Base-by-base conservation (phyloP, 2,888 invertebrate genomes). In the Hypercompe scribonia region DNA sequence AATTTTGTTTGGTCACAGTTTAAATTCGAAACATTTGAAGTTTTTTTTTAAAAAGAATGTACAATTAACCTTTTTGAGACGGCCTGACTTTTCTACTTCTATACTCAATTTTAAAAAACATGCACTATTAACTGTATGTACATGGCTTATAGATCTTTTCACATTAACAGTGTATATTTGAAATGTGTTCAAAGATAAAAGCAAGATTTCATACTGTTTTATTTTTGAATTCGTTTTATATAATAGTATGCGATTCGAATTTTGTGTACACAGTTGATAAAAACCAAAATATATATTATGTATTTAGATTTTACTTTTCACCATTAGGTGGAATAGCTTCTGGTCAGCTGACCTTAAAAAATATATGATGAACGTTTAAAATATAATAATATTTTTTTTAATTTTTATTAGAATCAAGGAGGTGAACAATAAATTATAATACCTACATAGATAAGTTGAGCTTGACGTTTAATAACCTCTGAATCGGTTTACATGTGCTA, bases 401-500 rank as follows among this genome's bases (percentile, higher is more conserved):
- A 24, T 46, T 46, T 21, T 50, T 50, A 50, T 50, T 8, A 54
- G n/a, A 24, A 54, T 0, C 4, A n/a, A n/a, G 50, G 21, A 5
- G 8, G 10, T 4, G 8, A 54, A 54, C 10, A 54, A 61, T 61
- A 31, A 61, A 61, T 28, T 31, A n/a, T n/a, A n/a, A n/a, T n/a
- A 61, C 58, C 15, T 61, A 31, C 7, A 42, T 21, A 34, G 54
- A 2, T 3, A 42, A 67, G 10, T 13, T 39, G 36, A 64, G 33
- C n/a, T 61, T 0, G 46, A 65, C 0, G 42, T n/a, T 36, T 71
- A 75, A 78, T 75, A 68, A 65, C 73, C 74, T 73, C 66, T 34
- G 67, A 78, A 78, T 81, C 71, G 58, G 21, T 8, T 84, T 82
- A 70, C 82, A 77, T 75, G 71, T 71, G 77, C 24, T 58, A 72